These are phyloP conservation scores for Pseudoatta argentina DNA, from an alignment of 1,140 invertebrate species.

Conservation along the genomic window DNA sequence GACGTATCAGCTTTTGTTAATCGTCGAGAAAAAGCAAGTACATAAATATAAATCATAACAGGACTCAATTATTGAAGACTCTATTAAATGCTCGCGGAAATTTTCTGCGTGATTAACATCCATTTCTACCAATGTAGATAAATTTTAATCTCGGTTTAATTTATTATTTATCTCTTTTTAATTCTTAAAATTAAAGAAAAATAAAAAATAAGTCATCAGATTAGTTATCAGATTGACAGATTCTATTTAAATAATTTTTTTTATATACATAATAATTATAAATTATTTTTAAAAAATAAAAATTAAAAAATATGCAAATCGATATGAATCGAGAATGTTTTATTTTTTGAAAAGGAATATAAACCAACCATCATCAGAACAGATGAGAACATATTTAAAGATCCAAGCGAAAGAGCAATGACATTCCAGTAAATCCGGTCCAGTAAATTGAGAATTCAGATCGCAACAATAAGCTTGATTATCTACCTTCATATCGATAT, in stretches of 20 bases:
- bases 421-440: constrained; percentile 21
- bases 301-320: neutral
- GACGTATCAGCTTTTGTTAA: constrained; percentile 2
- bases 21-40: neutral
- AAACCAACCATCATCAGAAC: neutral
- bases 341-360: neutral
- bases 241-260: neutral
- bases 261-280: neutral
- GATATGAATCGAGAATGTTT: neutral
- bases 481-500: constrained; percentile 7
- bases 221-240: neutral
- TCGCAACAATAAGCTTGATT: constrained; percentile 49
- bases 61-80: constrained; percentile 16
- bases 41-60: neutral
- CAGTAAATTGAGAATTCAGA: constrained; percentile 37
- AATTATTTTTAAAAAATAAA: neutral
- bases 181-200: no score
- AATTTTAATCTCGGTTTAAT: no score
- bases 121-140: no score
- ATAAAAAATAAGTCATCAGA: neutral
- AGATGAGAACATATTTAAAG: constrained; percentile 1
- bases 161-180: no score
- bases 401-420: constrained; percentile 6
- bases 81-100: neutral
- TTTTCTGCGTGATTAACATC: neutral